Evolutionary conservation across 2,888 invertebrate genomes (phyloP).

Genomic region (Platypus cylindrus): DNA sequence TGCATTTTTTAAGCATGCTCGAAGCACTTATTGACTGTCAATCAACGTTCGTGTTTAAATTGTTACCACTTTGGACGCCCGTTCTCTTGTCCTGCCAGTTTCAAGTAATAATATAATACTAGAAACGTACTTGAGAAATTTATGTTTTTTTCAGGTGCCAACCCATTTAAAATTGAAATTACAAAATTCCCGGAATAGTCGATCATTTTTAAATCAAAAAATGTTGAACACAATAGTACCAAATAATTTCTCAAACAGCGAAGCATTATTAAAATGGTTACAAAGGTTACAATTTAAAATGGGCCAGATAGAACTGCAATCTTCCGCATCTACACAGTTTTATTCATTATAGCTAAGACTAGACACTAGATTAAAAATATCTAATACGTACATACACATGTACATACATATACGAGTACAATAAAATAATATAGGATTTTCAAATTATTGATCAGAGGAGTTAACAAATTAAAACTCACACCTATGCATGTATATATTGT

Average conservation of each 20-base stretch:
- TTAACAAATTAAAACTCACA: no score
- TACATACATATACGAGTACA: no score
- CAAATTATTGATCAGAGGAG: no score
- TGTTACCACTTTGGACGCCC: constrained; percentile 92
- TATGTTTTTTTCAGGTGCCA: constrained; percentile 52
- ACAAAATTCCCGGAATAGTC: constrained; percentile 77
- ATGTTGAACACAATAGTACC: constrained; percentile 34
- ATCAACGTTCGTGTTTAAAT: constrained; percentile 80
- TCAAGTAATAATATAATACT: constrained; percentile 43
- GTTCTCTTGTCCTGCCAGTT: constrained; percentile 85
- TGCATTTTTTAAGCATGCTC: constrained; percentile 88
- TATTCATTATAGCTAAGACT: constrained; percentile 49
- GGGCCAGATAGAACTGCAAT: constrained; percentile 92
- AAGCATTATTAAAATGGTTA: constrained; percentile 65
- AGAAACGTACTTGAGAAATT: background rate
- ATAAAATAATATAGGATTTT: no score
- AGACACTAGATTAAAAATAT: no score
- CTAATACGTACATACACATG: no score
- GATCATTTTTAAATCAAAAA: constrained; percentile 42
- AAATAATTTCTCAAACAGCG: constrained; percentile 36
- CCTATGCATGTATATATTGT: constrained; percentile 1
- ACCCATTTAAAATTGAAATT: constrained; percentile 77
- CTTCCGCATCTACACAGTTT: constrained; percentile 83
- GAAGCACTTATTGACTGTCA: constrained; percentile 93
- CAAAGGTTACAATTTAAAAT: constrained; percentile 93